phyloP scores from a whole-genome alignment of 2,113 vertebrate genomes.

The Neodon shergylaensis region DNA sequence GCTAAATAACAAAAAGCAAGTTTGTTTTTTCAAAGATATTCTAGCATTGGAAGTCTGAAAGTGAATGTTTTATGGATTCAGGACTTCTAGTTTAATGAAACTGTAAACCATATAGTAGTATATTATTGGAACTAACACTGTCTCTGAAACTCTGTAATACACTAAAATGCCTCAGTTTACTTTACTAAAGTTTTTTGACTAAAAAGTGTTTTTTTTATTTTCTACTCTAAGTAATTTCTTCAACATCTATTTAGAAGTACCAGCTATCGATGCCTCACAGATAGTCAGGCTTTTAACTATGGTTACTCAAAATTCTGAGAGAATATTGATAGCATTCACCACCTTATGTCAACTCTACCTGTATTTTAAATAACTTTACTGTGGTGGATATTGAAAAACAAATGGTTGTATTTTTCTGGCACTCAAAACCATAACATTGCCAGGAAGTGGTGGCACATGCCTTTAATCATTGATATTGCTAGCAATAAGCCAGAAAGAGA shows the following conservation, averaged over 20 bases:
- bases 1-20: background rate
- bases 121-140: background rate
- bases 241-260: background rate
- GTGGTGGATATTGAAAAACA: slow-evolving; percentile 13
- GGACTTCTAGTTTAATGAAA: background rate
- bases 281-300: background rate
- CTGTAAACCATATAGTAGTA: background rate
- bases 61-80: background rate
- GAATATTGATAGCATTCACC: background rate
- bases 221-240: background rate
- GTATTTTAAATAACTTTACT: background rate
- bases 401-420: slow-evolving; percentile 28
- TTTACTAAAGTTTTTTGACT: background rate
- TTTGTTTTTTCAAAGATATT: background rate
- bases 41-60: background rate
- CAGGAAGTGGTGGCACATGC: too few species aligned
- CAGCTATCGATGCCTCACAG: background rate
- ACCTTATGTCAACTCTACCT: background rate
- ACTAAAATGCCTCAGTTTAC: background rate
- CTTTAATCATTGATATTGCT: background rate
- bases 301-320: background rate
- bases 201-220: background rate
- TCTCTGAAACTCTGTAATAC: background rate
- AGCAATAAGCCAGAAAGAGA: background rate
- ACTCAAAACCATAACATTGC: background rate